Conservation (phyloP, 2,888 invertebrate species). For the Drepana falcataria region DNA sequence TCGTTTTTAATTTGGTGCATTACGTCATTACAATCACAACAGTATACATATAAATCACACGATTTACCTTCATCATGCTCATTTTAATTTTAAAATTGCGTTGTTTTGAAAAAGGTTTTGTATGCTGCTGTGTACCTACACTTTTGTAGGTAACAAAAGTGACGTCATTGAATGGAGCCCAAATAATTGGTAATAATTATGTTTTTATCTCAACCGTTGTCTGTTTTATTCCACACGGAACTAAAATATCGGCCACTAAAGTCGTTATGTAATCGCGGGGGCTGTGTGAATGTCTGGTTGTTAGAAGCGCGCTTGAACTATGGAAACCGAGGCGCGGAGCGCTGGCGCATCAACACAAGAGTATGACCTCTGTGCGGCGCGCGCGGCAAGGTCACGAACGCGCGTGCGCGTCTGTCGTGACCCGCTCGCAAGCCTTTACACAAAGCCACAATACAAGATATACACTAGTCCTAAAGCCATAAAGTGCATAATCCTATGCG, state of each 20-base stretch:
- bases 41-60: too few relatives aligned
- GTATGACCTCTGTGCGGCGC: slow-evolving; percentile 71
- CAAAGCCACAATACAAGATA: slow-evolving; percentile 40
- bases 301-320: slow-evolving; percentile 27
- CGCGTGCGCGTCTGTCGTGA: slow-evolving; percentile 76
- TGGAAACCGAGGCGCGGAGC: slow-evolving; percentile 49
- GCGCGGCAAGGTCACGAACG: slow-evolving; percentile 77
- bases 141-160: too few relatives aligned
- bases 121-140: too few relatives aligned
- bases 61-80: too few relatives aligned
- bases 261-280: slow-evolving; percentile 3
- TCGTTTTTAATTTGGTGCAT: too few relatives aligned
- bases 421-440: slow-evolving; percentile 66
- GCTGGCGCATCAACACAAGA: slow-evolving; percentile 65
- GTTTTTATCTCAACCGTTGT: too few relatives aligned
- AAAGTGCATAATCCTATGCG: slow-evolving; percentile 58
- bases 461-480: slow-evolving; percentile 48
- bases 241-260: background rate
- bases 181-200: too few relatives aligned
- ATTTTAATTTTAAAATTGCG: too few relatives aligned
- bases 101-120: too few relatives aligned
- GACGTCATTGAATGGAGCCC: too few relatives aligned
- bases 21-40: too few relatives aligned
- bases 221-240: background rate
- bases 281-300: slow-evolving; percentile 8